A percentile compares a stretch with the other conserved stretches of the same genome.
Evolutionary conservation across 2,888 invertebrate species (phyloP).

Genomic region (Ametastegia equiseti): DNA sequence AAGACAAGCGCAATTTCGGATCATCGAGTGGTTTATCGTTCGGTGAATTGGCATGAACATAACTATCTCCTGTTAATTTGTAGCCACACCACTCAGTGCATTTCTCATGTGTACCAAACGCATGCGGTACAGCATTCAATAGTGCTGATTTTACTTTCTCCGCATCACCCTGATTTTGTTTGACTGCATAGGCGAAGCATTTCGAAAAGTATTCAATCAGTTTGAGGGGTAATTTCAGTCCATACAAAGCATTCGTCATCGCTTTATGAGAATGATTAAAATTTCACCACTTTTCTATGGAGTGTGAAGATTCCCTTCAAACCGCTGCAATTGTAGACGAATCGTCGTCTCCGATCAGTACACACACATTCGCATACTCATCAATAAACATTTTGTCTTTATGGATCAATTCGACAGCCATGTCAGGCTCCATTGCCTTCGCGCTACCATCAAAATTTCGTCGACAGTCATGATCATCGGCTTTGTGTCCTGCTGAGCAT

Average conservation of each 20-base stretch:
- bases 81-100: too few species aligned
- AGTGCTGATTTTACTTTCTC: background rate
- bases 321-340: slow-evolving; percentile 54
- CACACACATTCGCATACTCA: slow-evolving; percentile 48
- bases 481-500: slow-evolving; percentile 19
- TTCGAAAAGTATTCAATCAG: slow-evolving; percentile 49
- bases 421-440: slow-evolving; percentile 54
- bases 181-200: slow-evolving; percentile 41
- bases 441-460: slow-evolving; percentile 55
- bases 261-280: slow-evolving; percentile 49
- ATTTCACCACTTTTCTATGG: slow-evolving; percentile 53
- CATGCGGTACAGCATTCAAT: background rate
- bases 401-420: slow-evolving; percentile 50
- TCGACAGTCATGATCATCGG: slow-evolving; percentile 53
- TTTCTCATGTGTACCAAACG: slow-evolving; percentile 43
- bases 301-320: slow-evolving; percentile 48
- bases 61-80: slow-evolving; percentile 40
- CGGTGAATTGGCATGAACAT: too few species aligned
- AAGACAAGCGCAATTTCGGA: too few species aligned
- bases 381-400: slow-evolving; percentile 48
- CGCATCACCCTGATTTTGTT: background rate
- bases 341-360: slow-evolving; percentile 55
- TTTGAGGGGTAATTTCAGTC: slow-evolving; percentile 45
- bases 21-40: too few species aligned
- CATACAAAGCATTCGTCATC: slow-evolving; percentile 50